phyloP scores from a whole-genome alignment of 2,113 vertebrate genomes.

The Ctenodactylus gundi region DNA sequence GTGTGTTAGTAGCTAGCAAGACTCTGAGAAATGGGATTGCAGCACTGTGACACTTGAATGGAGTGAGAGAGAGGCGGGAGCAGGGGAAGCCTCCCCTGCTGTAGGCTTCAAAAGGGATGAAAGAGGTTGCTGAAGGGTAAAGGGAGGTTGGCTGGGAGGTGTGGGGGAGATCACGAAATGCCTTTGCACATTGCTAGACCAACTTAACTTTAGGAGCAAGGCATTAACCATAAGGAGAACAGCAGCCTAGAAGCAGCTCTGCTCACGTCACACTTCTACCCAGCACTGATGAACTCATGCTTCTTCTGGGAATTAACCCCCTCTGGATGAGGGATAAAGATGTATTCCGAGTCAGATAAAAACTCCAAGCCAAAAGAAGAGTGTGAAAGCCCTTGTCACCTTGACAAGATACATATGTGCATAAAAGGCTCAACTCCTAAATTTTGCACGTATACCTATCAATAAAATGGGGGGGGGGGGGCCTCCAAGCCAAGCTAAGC shows the following conservation, averaged over 20 bases:
- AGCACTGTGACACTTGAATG: neutral
- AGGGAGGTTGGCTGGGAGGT: neutral
- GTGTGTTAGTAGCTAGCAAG: slow-evolving; percentile 21
- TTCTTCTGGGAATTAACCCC: neutral
- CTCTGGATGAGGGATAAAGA: neutral
- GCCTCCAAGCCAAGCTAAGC: neutral
- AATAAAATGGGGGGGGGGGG: too few relatives aligned
- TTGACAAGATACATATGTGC: too few relatives aligned
- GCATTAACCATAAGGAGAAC: neutral
- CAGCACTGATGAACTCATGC: neutral
- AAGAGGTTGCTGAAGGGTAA: neutral
- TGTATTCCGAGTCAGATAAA: neutral
- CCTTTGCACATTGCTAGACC: neutral
- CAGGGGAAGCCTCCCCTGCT: neutral
- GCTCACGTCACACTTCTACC: neutral
- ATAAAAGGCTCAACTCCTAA: too few relatives aligned
- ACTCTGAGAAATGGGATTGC: slow-evolving; percentile 25
- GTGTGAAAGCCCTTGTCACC: too few relatives aligned
- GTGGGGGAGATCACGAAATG: neutral
- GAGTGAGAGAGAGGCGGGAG: neutral
- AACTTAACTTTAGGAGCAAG: neutral
- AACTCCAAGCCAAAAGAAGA: too few relatives aligned
- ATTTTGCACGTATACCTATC: too few relatives aligned
- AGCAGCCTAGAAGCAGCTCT: neutral
- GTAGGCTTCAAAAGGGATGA: neutral